These are phyloP conservation scores for Trachelus stipa DNA, from an alignment of 2,888 invertebrate species.

Conservation along the genomic window DNA sequence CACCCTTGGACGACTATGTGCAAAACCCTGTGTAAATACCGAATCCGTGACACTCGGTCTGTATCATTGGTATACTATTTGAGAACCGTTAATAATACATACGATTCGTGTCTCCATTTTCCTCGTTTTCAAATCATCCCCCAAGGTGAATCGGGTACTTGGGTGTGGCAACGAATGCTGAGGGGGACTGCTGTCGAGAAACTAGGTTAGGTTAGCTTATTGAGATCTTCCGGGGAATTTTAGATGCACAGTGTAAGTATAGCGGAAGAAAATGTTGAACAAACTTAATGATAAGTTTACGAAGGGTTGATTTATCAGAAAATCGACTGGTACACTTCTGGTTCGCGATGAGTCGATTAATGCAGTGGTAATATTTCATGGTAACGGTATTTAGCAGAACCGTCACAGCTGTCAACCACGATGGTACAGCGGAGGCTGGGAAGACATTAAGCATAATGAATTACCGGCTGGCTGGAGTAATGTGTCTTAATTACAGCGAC, in stretches of 20 bases:
- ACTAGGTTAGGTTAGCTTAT: background rate
- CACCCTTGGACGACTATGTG: slow-evolving; percentile 49
- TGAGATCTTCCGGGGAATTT: background rate
- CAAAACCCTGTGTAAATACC: slow-evolving; percentile 56
- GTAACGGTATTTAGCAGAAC: slow-evolving; percentile 57
- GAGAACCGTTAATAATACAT: background rate
- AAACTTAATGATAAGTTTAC: background rate
- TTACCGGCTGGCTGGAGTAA: slow-evolving; percentile 60
- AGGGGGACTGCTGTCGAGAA: background rate
- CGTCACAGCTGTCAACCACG: slow-evolving; percentile 58
- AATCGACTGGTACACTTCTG: background rate
- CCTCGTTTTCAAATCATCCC: background rate
- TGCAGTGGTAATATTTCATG: slow-evolving; percentile 51
- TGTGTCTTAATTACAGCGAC: slow-evolving; percentile 63
- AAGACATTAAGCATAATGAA: slow-evolving; percentile 65
- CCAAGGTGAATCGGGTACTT: background rate
- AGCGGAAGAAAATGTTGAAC: background rate
- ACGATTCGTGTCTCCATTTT: background rate
- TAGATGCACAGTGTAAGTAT: background rate
- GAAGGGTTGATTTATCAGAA: background rate
- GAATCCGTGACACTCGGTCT: slow-evolving; percentile 19
- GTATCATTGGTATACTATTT: slow-evolving; percentile 3
- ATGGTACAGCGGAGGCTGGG: slow-evolving; percentile 57
- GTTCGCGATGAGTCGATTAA: background rate
- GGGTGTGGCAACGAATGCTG: background rate